Conservation (phyloP, 2,888 invertebrate species). For the Acanthosepion esculentum region DNA sequence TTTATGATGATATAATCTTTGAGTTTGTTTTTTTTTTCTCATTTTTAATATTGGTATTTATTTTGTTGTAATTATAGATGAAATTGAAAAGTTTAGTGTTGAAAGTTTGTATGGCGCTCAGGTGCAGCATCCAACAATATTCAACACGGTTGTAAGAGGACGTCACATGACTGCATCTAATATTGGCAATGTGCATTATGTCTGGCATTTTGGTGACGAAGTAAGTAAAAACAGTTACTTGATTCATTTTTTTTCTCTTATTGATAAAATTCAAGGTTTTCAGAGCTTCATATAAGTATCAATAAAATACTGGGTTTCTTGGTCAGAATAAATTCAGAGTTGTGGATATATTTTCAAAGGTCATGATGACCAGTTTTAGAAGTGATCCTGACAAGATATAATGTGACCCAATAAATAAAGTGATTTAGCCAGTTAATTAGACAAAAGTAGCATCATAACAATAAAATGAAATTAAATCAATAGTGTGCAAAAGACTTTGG, state of each 20-base stretch:
- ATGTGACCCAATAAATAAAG: background rate
- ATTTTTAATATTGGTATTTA: background rate
- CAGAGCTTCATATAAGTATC: background rate
- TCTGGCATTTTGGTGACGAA: constrained; percentile 66
- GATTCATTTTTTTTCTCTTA: background rate
- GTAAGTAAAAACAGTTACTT: constrained; percentile 54
- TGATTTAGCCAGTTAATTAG: background rate
- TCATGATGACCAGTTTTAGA: background rate
- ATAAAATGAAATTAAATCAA: background rate
- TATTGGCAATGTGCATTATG: constrained; percentile 59
- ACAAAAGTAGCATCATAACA: background rate
- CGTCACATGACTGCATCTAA: constrained; percentile 52
- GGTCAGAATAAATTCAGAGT: background rate
- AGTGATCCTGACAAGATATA: background rate
- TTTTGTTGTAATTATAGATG: constrained; percentile 58
- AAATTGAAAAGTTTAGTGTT: constrained; percentile 58
- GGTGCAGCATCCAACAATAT: constrained; percentile 57
- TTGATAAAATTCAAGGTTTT: background rate
- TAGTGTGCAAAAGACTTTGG: background rate
- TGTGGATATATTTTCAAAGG: background rate
- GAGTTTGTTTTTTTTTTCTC: background rate
- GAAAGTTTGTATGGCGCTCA: constrained; percentile 63
- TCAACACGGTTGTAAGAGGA: constrained; percentile 58
- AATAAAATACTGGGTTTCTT: background rate
- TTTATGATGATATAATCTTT: background rate